phyloP scores from a whole-genome alignment of 1,140 invertebrate genomes.

The Diorhabda sublineata region DNA sequence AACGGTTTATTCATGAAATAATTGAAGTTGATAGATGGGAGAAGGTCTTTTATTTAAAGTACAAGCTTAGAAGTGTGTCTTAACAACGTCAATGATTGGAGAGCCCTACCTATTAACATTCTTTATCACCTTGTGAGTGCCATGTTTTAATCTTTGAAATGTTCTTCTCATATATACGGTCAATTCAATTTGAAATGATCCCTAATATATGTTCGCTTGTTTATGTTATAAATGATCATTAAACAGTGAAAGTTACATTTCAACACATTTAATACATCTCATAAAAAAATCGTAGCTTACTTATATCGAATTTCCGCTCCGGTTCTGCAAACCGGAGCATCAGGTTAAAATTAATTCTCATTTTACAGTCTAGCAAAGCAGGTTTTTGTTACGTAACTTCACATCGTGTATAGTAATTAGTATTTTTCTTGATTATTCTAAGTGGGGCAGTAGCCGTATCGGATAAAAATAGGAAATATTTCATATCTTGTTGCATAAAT shows the following conservation, averaged over 20 bases:
- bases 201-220: too few species aligned
- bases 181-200: too few species aligned
- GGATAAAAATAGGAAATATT: not conserved
- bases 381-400: not conserved
- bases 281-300: not conserved
- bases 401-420: slow-evolving; percentile 2
- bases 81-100: too few species aligned
- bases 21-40: too few species aligned
- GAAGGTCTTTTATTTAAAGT: too few species aligned
- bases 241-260: not conserved
- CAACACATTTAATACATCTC: not conserved
- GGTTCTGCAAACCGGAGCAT: not conserved
- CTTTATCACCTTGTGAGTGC: too few species aligned
- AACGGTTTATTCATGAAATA: too few species aligned
- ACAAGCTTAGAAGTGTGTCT: too few species aligned
- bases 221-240: not conserved
- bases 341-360: not conserved
- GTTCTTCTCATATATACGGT: too few species aligned
- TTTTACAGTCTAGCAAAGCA: not conserved
- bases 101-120: too few species aligned
- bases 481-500: not conserved
- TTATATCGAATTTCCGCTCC: not conserved
- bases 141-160: too few species aligned
- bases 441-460: not conserved
- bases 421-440: not conserved